Conservation (phyloP, 2,888 invertebrate genomes). For the Nomada ruficornis region DNA sequence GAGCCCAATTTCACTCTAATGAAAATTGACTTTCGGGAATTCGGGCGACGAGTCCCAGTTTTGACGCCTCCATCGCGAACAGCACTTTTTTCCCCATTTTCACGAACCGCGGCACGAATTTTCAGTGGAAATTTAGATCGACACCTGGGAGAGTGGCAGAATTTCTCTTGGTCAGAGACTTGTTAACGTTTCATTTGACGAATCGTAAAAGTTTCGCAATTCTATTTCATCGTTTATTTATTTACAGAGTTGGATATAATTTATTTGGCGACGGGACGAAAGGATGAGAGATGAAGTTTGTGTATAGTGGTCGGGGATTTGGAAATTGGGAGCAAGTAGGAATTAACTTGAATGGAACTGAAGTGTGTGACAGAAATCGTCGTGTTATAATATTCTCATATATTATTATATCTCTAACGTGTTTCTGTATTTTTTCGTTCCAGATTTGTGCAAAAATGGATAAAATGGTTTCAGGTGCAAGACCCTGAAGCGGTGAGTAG, state of each 20-base stretch:
- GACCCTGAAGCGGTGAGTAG: conserved; percentile 10
- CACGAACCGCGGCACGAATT: conserved; percentile 58
- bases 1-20: conserved; percentile 72
- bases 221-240: neutral
- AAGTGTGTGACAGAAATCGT: no score
- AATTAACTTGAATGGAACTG: no score
- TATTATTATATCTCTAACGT: neutral
- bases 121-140: conserved; percentile 40
- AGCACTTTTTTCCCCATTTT: conserved; percentile 47
- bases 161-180: neutral
- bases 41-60: conserved; percentile 59
- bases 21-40: conserved; percentile 76
- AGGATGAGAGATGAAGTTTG: no score
- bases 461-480: no score
- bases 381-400: no score
- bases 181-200: conserved; percentile 7
- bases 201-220: neutral
- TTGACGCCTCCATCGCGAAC: conserved; percentile 46
- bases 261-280: no score
- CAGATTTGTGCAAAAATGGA: neutral
- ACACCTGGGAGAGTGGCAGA: conserved; percentile 10
- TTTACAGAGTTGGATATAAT: neutral
- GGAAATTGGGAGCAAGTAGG: no score
- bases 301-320: no score
- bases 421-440: conserved; percentile 7